Evolutionary conservation across 2,113 vertebrate species (phyloP).

Genomic region (Zosterops lateralis): DNA sequence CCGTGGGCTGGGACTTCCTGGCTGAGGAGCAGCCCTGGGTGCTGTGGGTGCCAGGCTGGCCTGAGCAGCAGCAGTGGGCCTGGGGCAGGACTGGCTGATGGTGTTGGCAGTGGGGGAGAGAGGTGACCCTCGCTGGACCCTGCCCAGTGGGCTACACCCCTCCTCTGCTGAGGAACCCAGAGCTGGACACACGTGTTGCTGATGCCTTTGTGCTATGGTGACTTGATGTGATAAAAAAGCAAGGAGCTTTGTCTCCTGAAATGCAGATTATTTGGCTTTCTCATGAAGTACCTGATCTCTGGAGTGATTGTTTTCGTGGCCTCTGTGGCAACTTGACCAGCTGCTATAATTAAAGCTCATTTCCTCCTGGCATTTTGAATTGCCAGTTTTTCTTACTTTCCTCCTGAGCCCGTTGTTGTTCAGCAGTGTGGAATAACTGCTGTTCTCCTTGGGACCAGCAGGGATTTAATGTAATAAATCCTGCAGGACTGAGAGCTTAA

Average conservation of each 20-base stretch:
- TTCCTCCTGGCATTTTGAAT: not conserved
- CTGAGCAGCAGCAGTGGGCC: not conserved
- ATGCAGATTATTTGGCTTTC: not conserved
- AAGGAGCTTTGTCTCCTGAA: not conserved
- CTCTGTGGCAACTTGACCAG: not conserved
- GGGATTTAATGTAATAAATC: not conserved
- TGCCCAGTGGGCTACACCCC: accelerated
- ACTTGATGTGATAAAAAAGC: not conserved
- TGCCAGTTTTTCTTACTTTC: not conserved
- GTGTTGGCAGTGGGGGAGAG: not conserved
- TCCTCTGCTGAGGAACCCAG: not conserved
- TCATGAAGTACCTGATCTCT: not conserved
- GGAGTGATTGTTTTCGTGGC: not conserved
- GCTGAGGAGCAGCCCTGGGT: not conserved
- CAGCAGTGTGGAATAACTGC: not conserved
- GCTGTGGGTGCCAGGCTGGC: not conserved
- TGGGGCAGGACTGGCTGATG: not conserved
- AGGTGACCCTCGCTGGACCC: not conserved
- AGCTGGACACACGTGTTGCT: not conserved
- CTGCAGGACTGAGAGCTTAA: not conserved
- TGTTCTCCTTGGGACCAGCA: not conserved
- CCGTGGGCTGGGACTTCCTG: not conserved
- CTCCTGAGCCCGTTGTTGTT: not conserved
- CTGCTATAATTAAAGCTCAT: not conserved
- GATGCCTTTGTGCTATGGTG: not conserved